A percentile compares a stretch with the other conserved stretches of the same genome.
Conservation (phyloP, 2,113 vertebrate genomes). For the Maylandia zebra region DNA sequence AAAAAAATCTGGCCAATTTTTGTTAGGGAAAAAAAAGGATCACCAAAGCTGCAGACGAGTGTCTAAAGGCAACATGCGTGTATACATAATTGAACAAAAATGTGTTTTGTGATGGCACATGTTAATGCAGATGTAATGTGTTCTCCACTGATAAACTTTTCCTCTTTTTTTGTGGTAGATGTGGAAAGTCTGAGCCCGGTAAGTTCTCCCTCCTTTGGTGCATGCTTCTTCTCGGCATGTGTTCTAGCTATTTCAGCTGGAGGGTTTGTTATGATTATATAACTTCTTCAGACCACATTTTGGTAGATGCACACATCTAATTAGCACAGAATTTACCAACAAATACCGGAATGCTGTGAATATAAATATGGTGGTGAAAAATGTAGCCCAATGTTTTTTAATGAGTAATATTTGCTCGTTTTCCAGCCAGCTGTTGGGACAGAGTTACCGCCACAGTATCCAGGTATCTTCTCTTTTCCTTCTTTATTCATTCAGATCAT, state of each 20-base stretch:
- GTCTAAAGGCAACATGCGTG: neutral
- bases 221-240: slow-evolving; percentile 35
- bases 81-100: neutral
- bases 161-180: slow-evolving; percentile 39
- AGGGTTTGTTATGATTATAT: slow-evolving; percentile 36
- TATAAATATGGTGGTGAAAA: neutral
- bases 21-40: slow-evolving; percentile 26
- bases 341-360: neutral
- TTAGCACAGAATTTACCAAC: neutral
- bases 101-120: neutral
- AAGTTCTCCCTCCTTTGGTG: slow-evolving; percentile 39
- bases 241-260: slow-evolving; percentile 29
- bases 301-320: neutral
- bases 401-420: slow-evolving; percentile 22
- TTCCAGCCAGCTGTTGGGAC: slow-evolving; percentile 62
- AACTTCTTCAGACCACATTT: slow-evolving; percentile 47
- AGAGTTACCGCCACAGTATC: slow-evolving; percentile 45
- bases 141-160: slow-evolving; percentile 24
- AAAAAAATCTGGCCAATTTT: slow-evolving; percentile 12
- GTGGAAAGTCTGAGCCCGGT: slow-evolving; percentile 56
- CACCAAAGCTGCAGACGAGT: slow-evolving; percentile 3
- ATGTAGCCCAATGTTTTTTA: neutral
- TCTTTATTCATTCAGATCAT: neutral
- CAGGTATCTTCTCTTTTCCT: slow-evolving; percentile 51
- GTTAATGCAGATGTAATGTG: neutral